phyloP scores from a whole-genome alignment of 30 jellyfish, hydroid and myxozoan species.

The Rhopilema esculentum region DNA sequence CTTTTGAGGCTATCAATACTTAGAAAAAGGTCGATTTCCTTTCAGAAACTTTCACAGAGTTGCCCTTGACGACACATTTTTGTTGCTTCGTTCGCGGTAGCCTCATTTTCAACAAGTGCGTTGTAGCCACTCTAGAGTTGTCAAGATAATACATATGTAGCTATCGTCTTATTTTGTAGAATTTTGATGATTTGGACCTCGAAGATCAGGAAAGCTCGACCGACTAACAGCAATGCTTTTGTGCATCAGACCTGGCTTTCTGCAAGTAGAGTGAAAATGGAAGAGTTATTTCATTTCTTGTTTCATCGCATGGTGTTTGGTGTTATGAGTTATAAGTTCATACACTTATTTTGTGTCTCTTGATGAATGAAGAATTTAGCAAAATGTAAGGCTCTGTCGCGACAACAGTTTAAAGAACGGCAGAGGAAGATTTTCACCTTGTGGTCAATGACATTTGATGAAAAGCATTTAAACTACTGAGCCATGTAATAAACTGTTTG shows the following conservation, averaged over 20 bases:
- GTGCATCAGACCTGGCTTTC: background rate
- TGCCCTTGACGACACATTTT: background rate
- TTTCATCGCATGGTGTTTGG: background rate
- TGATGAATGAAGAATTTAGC: background rate
- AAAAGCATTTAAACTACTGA: background rate
- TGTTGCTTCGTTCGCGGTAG: background rate
- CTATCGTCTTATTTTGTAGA: constrained; percentile 4
- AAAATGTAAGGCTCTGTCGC: background rate
- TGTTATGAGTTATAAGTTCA: background rate
- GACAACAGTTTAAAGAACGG: background rate
- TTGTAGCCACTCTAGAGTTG: background rate
- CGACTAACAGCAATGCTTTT: constrained; percentile 10
- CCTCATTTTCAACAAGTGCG: no score
- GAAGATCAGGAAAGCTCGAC: constrained; percentile 45
- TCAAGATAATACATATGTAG: background rate
- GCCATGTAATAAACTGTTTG: background rate
- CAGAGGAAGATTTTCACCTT: background rate
- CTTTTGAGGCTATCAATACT: no score
- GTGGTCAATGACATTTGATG: background rate
- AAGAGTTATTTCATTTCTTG: background rate
- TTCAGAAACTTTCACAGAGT: no score
- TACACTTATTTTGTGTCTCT: background rate
- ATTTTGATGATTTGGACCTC: constrained; percentile 50
- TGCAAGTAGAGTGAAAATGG: background rate
- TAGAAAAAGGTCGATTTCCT: no score